Conservation (phyloP, 92 coral and sea anemone genomes). For the Phenganax marumi region DNA sequence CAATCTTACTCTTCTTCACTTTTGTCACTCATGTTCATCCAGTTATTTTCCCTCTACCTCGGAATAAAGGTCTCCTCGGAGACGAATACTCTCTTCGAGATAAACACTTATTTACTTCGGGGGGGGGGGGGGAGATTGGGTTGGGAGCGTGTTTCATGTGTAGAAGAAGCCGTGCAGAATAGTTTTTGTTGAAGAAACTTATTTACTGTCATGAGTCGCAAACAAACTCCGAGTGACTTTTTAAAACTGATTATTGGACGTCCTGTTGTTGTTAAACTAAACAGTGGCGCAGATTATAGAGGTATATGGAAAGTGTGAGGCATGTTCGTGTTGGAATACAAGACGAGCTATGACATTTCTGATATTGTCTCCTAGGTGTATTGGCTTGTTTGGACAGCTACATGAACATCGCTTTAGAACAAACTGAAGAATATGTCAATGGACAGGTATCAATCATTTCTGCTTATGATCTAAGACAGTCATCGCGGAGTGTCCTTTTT, state of each 20-base stretch:
- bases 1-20: too few species aligned
- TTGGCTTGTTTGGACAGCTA: conserved; percentile 95
- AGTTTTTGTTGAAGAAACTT: not conserved
- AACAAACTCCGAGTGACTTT: conserved; percentile 97
- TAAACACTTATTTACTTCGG: too few species aligned
- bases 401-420: conserved; percentile 97
- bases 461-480: not conserved
- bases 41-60: too few species aligned
- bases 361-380: conserved; percentile 60
- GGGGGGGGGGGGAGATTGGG: too few species aligned
- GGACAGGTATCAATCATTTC: conserved; percentile 67
- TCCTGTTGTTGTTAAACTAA: conserved; percentile 94
- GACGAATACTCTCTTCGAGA: too few species aligned
- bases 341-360: not conserved
- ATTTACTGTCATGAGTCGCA: conserved; percentile 71
- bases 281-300: conserved; percentile 98
- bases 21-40: too few species aligned
- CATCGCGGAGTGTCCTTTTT: not conserved
- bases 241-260: conserved; percentile 91
- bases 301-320: conserved; percentile 58
- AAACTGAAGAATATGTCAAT: conserved; percentile 95
- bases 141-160: too few species aligned
- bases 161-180: too few species aligned
- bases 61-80: too few species aligned
- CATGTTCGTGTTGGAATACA: not conserved